These are phyloP conservation scores for Agrotis clavis DNA, from an alignment of 2,888 invertebrate genomes.

Conservation along the genomic window DNA sequence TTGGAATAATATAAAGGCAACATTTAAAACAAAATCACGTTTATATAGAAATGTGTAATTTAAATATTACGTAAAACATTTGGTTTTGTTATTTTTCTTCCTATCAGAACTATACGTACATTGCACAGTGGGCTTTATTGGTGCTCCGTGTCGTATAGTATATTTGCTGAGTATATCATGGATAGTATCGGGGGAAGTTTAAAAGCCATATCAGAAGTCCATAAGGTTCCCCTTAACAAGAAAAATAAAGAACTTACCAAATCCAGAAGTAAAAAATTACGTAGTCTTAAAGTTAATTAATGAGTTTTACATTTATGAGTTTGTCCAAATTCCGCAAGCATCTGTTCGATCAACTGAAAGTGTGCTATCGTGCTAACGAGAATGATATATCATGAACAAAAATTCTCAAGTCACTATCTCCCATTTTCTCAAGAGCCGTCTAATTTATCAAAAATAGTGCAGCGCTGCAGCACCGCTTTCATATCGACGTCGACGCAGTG, in stretches of 20 bases:
- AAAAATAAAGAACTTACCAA: not conserved
- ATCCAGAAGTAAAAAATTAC: not conserved
- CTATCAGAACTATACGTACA: too few species aligned
- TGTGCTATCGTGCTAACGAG: slow-evolving; percentile 1
- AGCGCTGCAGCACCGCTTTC: slow-evolving; percentile 57
- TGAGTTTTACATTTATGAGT: not conserved
- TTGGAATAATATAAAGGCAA: not conserved
- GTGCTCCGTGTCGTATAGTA: too few species aligned
- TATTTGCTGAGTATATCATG: too few species aligned
- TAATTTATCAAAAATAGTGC: slow-evolving; percentile 55
- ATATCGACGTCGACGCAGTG: slow-evolving; percentile 37
- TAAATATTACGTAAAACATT: not conserved
- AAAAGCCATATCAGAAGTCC: too few species aligned
- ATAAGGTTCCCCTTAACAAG: too few species aligned
- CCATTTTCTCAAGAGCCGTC: slow-evolving; percentile 23
- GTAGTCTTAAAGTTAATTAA: not conserved
- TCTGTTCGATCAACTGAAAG: not conserved
- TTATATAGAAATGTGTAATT: not conserved
- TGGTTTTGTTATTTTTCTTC: not conserved
- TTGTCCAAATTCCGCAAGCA: not conserved
- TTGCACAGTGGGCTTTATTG: too few species aligned
- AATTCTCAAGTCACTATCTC: slow-evolving; percentile 24
- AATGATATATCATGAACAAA: slow-evolving; percentile 30
- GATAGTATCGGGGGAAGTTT: too few species aligned
- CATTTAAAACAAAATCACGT: not conserved